A percentile compares a stretch with the other conserved stretches of the same genome.
These are phyloP conservation scores for Narcine bancroftii DNA, from an alignment of 2,113 vertebrate genomes.

Conservation along the genomic window DNA sequence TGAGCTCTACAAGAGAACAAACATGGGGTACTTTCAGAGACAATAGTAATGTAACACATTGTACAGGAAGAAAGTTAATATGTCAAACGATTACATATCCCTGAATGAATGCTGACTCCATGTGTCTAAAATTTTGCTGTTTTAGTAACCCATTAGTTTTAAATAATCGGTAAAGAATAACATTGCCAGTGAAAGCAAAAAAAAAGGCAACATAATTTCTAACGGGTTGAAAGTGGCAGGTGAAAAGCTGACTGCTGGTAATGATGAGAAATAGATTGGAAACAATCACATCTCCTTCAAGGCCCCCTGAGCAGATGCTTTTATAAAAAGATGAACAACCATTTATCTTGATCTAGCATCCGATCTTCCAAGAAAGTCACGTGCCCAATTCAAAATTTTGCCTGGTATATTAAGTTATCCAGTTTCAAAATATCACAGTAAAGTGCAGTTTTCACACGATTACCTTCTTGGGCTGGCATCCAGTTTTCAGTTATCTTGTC, in stretches of 20 bases:
- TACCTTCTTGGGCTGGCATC: not conserved
- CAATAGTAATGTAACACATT: not conserved
- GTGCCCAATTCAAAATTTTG: slow-evolving; percentile 12
- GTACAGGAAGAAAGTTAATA: not conserved
- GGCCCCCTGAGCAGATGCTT: slow-evolving; percentile 18
- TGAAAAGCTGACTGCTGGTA: slow-evolving; percentile 16
- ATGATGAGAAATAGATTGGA: slow-evolving; percentile 34
- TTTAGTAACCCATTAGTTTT: not conserved
- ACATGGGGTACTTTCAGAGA: not conserved
- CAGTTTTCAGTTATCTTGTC: not conserved
- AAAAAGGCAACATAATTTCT: not conserved
- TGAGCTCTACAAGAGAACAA: not conserved
- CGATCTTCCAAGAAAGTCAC: slow-evolving; percentile 30
- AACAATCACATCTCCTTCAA: not conserved
- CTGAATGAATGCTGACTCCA: not conserved
- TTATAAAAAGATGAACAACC: slow-evolving; percentile 32
- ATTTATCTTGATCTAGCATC: slow-evolving; percentile 17
- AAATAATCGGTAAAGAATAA: not conserved
- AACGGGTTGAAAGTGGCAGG: not conserved
- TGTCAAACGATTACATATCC: not conserved
- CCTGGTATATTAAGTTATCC: not conserved
- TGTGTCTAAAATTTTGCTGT: too few relatives aligned
- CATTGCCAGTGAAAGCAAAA: not conserved
- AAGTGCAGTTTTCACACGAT: not conserved
- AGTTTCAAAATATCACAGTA: slow-evolving; percentile 6